phyloP scores from a whole-genome alignment of 1,140 invertebrate species.

The Leptinotarsa texana region DNA sequence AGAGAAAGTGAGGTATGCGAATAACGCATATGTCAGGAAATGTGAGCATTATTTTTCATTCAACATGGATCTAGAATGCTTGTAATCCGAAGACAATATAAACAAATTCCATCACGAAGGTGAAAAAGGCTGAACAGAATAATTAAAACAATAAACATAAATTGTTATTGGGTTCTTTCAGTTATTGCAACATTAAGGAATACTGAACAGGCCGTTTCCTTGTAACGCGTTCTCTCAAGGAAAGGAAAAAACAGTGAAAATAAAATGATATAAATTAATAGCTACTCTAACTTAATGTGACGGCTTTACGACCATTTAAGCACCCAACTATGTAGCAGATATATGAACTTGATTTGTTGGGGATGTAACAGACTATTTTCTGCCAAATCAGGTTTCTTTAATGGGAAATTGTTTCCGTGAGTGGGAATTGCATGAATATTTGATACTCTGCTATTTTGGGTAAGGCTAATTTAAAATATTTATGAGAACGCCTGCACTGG shows the following conservation, averaged over 20 bases:
- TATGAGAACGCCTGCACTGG: no score
- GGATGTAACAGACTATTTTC: neutral
- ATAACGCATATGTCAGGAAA: no score
- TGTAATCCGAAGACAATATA: no score
- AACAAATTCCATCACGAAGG: neutral
- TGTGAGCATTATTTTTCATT: no score
- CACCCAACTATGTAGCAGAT: constrained; percentile 11
- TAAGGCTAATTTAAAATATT: no score
- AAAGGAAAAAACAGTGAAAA: constrained; percentile 1
- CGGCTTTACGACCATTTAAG: constrained; percentile 10
- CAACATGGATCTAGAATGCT: no score
- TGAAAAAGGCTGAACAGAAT: neutral
- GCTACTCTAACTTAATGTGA: constrained; percentile 12
- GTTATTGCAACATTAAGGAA: neutral
- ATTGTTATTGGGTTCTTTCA: neutral
- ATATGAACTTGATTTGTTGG: constrained; percentile 13
- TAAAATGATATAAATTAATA: constrained; percentile 10
- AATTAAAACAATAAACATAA: neutral
- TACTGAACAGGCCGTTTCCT: neutral
- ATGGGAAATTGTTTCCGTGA: neutral
- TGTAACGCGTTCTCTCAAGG: neutral
- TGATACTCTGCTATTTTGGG: no score
- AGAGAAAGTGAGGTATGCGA: no score
- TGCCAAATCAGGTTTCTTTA: constrained; percentile 1
- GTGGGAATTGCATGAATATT: no score